Evolutionary conservation across 2,113 vertebrate genomes (phyloP), one percentile per base, ranked within the genome.

Genomic region (Crotalus helleri): DNA sequence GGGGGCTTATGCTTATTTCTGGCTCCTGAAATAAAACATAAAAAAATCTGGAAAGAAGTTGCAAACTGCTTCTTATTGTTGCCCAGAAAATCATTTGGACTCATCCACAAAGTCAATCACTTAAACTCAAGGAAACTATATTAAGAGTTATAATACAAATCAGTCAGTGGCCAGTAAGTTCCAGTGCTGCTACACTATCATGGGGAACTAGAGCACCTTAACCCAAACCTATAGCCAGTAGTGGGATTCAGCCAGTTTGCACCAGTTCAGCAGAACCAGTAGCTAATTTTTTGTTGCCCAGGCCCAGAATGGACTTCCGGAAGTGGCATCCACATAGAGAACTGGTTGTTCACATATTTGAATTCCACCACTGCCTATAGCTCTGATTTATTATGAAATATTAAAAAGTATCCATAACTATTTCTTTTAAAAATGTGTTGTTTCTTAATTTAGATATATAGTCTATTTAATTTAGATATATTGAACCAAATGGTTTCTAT

Each of bases 1-100:
- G n/a, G 12, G 57, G 85, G 19, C 46, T 87, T 64, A 86, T 26
- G 44, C 33, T 61, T 85, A 90, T 19, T 49, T 93, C 29, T 92
- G 51, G 69, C 86, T 91, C 93, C 93, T 92, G 49, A 92, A 88
- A 89, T 24, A 90, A 91, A 94, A 26, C 33, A 55, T 46, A 23
- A 13, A 3, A 24, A 21, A 81, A 81, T 81, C 74, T 33, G 39
- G 74, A 81, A 44, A 81, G 17, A 19, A 44, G 33, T 44, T 81
- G 17, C 6, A 81, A 81, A 81, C 15, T 19, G 7, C 15, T 81
- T 9, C 17, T 39, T 81, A 81, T 21, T 81, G 74, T 81, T 81
- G 33, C 33, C 74, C 15, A 44, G 15, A 81, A 81, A 81, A 81
- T 81, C 74, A 81, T 81, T 21, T 81, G 74, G 74, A 21, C 17